These are phyloP conservation scores for Molothrus ater DNA, from an alignment of 2,797 vertebrate species.

Conservation along the genomic window DNA sequence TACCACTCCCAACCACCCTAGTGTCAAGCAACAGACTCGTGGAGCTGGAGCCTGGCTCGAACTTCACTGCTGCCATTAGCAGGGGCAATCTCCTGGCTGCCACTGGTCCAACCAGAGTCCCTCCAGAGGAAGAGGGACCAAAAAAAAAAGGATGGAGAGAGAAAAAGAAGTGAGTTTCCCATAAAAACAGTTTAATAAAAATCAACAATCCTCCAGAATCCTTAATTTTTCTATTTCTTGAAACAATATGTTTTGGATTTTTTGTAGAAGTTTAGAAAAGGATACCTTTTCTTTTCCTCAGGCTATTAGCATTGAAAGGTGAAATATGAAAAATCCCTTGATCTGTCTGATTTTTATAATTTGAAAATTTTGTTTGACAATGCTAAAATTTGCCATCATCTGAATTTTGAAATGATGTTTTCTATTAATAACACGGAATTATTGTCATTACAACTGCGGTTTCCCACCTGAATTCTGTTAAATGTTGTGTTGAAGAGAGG, in stretches of 20 bases:
- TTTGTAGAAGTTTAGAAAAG: background rate
- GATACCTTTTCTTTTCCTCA: background rate
- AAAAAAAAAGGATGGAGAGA: background rate
- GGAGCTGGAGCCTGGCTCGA: background rate
- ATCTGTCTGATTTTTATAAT: background rate
- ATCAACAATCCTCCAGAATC: background rate
- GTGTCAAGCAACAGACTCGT: accelerated
- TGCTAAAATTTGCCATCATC: background rate
- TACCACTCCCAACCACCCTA: accelerated
- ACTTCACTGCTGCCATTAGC: background rate
- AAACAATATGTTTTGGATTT: background rate
- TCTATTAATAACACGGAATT: background rate
- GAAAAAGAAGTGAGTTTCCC: background rate
- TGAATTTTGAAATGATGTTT: background rate
- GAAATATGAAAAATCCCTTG: background rate
- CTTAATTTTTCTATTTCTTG: background rate
- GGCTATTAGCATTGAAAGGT: background rate
- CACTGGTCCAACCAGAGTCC: background rate
- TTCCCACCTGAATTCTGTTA: background rate
- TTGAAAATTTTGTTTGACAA: background rate
- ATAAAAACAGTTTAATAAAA: background rate
- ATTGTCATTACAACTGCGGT: background rate
- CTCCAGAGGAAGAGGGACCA: background rate
- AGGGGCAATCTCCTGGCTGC: background rate
- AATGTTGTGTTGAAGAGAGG: background rate